Conservation (phyloP, 2,113 vertebrate genomes). For the Steatornis caripensis region DNA sequence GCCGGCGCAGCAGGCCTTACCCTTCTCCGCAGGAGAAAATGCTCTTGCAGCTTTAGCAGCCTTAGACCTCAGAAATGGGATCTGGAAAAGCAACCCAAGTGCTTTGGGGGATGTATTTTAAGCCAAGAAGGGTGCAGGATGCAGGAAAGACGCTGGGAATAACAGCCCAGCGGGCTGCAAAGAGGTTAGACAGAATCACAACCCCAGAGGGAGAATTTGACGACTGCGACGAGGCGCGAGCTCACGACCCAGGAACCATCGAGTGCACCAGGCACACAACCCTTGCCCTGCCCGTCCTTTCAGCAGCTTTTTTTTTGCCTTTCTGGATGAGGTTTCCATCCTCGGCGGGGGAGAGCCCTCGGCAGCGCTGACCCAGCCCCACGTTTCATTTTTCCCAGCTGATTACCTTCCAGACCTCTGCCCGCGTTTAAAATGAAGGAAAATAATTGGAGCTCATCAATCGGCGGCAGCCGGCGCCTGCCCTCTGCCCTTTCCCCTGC, state of each 20-base stretch:
- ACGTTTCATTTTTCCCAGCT: neutral
- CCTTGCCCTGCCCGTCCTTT: no score
- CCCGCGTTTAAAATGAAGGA: neutral
- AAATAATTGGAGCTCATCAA: neutral
- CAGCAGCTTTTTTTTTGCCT: no score
- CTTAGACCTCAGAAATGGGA: no score
- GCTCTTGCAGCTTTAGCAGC: no score
- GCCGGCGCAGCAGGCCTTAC: no score
- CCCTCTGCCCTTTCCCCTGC: neutral
- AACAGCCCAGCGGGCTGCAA: accelerated
- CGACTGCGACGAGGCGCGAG: neutral
- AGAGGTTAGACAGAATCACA: neutral
- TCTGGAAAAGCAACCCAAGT: no score
- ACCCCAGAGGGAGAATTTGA: neutral
- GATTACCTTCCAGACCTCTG: neutral
- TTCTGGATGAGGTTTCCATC: neutral
- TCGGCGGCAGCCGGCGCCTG: neutral
- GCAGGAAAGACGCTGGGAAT: neutral
- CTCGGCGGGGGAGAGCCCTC: neutral
- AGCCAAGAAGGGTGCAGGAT: accelerated
- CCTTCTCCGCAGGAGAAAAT: no score
- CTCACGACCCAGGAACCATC: neutral
- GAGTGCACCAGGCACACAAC: neutral
- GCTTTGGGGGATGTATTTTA: neutral
- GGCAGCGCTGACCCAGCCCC: neutral